Base-by-base conservation (phyloP, 1,140 invertebrate species). In the Pogonognathellus flavescens region DNA sequence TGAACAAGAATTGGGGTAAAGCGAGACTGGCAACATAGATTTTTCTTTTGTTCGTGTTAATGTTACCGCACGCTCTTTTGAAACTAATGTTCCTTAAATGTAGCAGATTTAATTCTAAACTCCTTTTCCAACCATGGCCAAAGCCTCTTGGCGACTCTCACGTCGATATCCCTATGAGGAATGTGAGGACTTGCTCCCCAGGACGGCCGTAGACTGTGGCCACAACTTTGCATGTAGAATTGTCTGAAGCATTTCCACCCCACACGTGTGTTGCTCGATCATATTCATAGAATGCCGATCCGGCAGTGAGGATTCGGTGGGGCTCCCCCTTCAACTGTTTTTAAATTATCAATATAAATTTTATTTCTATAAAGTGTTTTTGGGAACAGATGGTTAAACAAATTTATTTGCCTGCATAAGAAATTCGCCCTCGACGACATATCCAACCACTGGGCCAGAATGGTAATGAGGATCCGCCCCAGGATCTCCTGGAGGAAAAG, bases 351-450 rank as follows among this genome's bases (percentile, higher is more conserved):
- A 53, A 53, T 57, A 57, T 9, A 8, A 11, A 11, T 57, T 57
- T 57, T 16, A 6, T 16, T 9, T 8, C n/a, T 16, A 57, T 9
- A n/a, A 9, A 9, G n/a, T 57, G n/a, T 57, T 16, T 16, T 16
- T 53, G 52, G 7, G 13, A 7, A 53, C 7, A 8, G 13, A 57
- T 57, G n/a, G n/a, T 8, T 16, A 16, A 57, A 11, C 4, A 16
- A 8, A 57, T 9, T 9, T 57, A 57, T 57, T 84, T 52, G 66
- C 83, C 66, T 84, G 83, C 13, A 76, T 49, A 2, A 84, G 66
- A 52, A 84, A 76, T 76, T 84, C 83, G 16, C 83, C 83, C 25
- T 84, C 83, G n/a, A 62, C 18, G 14, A 84, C 66, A 31, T 84
- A 84, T 3, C 62, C 66, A 22, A 76, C 50, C 1, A 76, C 62